Evolutionary conservation across 2,113 vertebrate genomes (phyloP), one percentile per base, ranked within the genome.

Genomic region (Mus musculus): DNA sequence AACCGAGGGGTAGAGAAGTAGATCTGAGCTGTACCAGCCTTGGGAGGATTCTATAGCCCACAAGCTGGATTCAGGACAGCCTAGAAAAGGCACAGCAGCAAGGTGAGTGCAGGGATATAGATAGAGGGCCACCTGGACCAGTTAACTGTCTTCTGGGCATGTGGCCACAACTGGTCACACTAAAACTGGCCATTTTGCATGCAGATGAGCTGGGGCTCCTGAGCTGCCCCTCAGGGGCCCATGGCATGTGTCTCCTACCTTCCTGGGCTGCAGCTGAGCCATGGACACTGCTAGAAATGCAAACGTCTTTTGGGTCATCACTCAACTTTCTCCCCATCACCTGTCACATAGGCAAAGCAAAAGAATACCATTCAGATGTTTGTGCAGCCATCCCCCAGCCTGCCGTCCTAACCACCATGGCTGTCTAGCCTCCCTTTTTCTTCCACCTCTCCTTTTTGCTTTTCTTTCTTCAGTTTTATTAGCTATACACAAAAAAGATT

Each of bases 401-500:
- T 94, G 87, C 87, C 76, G 0, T 16, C 89, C 65, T 5, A 16
- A 61, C 93, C 82, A 49, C 91, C 65, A 52, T 72, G 95, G 4
- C 97, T 97, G 67, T 73, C 69, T 7, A 20, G 56, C 71, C 69
- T 94, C 39, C 89, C 39, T 14, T 30, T n/a, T 9, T 33, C 67
- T 54, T 95, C 76, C 90, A 96, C 36, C 13, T 46, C 61, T 75
- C 93, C 77, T 67, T 93, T 67, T 86, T 54, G 73, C 73, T 86
- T 91, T 90, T 84, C 94, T 89, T 96, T 84, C 91, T 97, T 96
- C 89, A 91, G 63, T 84, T 97, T 97, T 97, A 98, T 98, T 96
- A 97, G 75, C 87, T 94, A 46, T 91, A 97, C 97, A 91, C 81
- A 82, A 42, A 65, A 98, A 98, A 98, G 97, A 98, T 98, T 98